A percentile compares a stretch with the other conserved stretches of the same genome.
Conservation (phyloP, 30 jellyfish, hydroid and myxozoan species). For the Clytia hemisphaerica region DNA sequence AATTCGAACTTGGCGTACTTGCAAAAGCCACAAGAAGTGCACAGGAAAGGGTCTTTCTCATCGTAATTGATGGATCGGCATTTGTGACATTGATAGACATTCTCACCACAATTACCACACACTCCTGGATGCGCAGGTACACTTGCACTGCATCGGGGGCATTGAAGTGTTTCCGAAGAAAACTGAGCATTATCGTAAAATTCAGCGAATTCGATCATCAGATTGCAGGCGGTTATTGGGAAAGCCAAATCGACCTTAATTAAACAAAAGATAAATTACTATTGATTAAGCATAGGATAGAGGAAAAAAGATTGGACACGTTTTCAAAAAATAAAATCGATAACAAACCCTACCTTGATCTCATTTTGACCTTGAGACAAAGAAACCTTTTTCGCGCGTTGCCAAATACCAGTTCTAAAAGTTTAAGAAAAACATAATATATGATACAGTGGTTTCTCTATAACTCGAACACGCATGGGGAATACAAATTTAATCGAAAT, state of each 20-base stretch:
- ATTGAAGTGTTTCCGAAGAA: slow-evolving; percentile 82
- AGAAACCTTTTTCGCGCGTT: slow-evolving; percentile 68
- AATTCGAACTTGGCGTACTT: slow-evolving; percentile 87
- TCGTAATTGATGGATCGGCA: slow-evolving; percentile 97
- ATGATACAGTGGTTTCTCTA: neutral
- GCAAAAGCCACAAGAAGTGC: slow-evolving; percentile 92
- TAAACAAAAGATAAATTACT: neutral
- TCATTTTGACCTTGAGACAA: slow-evolving; percentile 83
- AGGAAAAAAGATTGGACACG: neutral
- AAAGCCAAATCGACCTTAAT: slow-evolving; percentile 79
- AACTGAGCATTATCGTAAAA: slow-evolving; percentile 87
- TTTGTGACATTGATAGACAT: slow-evolving; percentile 92
- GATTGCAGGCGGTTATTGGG: slow-evolving; percentile 89
- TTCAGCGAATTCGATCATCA: slow-evolving; percentile 85
- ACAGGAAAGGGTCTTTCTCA: slow-evolving; percentile 87
- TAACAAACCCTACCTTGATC: slow-evolving; percentile 50
- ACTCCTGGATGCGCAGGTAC: slow-evolving; percentile 97
- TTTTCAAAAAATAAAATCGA: neutral
- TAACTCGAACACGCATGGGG: too few species aligned
- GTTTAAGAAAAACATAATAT: slow-evolving; percentile 7
- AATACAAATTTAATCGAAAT: too few species aligned
- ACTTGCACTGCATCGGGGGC: slow-evolving; percentile 97
- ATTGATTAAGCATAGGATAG: neutral
- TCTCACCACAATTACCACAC: slow-evolving; percentile 91
- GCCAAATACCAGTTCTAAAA: slow-evolving; percentile 83